Evolutionary conservation across 2,113 vertebrate species (phyloP).

Genomic region (Thermophis baileyi): DNA sequence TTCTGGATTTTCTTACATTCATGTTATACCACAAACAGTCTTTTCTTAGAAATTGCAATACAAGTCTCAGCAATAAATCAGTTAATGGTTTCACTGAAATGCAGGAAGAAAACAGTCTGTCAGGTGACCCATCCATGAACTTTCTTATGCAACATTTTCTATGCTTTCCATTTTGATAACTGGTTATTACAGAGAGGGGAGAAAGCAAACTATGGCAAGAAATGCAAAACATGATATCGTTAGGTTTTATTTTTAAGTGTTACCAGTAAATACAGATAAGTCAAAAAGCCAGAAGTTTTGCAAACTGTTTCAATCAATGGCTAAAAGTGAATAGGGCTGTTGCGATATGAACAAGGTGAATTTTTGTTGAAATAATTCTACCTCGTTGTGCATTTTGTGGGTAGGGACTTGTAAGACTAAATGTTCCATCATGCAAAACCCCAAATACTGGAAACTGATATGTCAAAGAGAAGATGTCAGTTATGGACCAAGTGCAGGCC

Average conservation of each 20-base stretch:
- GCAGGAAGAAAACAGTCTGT: conserved; percentile 3
- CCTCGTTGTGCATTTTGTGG: not conserved
- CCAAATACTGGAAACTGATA: not conserved
- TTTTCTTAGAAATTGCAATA: conserved; percentile 35
- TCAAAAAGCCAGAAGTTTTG: not conserved
- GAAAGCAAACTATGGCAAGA: not conserved
- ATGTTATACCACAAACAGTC: not conserved
- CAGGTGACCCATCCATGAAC: conserved; percentile 23
- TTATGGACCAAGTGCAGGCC: not conserved
- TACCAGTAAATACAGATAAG: not conserved
- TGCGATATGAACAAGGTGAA: not conserved
- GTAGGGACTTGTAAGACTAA: not conserved
- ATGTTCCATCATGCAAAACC: not conserved
- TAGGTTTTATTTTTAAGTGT: not conserved
- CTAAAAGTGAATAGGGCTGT: not conserved
- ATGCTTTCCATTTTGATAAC: conserved; percentile 23
- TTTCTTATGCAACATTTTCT: conserved; percentile 16
- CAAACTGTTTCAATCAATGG: not conserved
- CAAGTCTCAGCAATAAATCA: conserved; percentile 13
- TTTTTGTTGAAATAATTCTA: not conserved
- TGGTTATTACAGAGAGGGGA: not conserved
- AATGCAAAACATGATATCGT: not conserved
- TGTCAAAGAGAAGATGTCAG: not conserved
- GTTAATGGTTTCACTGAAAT: conserved; percentile 10
- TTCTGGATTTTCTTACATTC: not conserved